Base-by-base conservation (phyloP, 2,797 vertebrate genomes). In the Hapalemur alaotrensis region DNA sequence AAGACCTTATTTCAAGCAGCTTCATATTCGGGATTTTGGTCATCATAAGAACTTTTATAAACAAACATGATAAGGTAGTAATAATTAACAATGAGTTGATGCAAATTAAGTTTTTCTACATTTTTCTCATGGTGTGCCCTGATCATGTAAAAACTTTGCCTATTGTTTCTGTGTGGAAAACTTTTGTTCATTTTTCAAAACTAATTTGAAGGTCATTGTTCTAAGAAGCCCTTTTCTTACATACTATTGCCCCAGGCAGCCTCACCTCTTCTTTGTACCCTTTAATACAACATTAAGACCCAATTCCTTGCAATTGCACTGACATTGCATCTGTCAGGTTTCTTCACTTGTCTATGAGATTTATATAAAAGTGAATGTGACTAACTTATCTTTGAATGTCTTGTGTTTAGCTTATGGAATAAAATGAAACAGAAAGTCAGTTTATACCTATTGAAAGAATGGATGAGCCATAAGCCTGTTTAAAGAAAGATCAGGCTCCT, bases 401-500 rank as follows among this genome's bases (percentile, higher is more conserved):
- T 93, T 83, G 35, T 35, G 14, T 89, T 50, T 76, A 73, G 22
- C 28, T 81, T 65, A 86, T 30, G 35, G 43, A 93, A 93, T 65
- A 76, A 92, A 94, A 72, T 80, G 35, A 43, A 70, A 79, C n/a
- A 95, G 41, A 79, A 69, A 95, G 59, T 79, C 75, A 82, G 54
- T 96, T 79, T 89, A 86, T 83, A 59, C 41, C 86, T 48, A 48
- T 15, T 75, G 38, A 76, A 91, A 92, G 70, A 92, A 79, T 50
- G 85, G 92, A 93, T n/a, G 57, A 91, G 35, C 22, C 41, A 13
- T 54, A 89, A 92, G 28, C 35, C 59, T 95, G 91, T 83, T 52
- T 91, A 61, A 96, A 94, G 63, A 89, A 70, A 94, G 91, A 73
- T 17, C 61, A 22, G 28, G 7, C 12, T 32, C 5, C 22, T 81